phyloP scores from a whole-genome alignment of 2,888 invertebrate species.

The Drosophila multiciliata region DNA sequence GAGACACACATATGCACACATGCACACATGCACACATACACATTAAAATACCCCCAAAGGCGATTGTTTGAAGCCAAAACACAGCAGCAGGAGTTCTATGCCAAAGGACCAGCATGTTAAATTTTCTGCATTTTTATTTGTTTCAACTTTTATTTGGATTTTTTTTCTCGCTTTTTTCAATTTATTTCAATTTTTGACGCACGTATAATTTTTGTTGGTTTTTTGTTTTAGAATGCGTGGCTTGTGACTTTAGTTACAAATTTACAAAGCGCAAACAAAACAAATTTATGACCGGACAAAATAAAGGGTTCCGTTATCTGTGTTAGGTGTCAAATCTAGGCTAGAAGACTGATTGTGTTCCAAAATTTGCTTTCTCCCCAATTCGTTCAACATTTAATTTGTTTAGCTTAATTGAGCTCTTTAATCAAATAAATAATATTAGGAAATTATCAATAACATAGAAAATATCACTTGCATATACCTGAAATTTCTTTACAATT shows the following conservation, averaged over 20 bases:
- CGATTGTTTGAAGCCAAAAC: slow-evolving; percentile 20
- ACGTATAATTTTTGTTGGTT: slow-evolving; percentile 53
- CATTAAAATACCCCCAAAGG: slow-evolving; percentile 20
- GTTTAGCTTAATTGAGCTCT: neutral
- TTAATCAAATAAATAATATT: too few relatives aligned
- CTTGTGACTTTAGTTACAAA: slow-evolving; percentile 62
- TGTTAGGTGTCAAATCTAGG: slow-evolving; percentile 59
- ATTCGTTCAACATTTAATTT: neutral
- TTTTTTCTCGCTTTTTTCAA: slow-evolving; percentile 60
- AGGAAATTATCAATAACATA: neutral
- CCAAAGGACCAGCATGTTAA: slow-evolving; percentile 50
- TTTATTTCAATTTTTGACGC: slow-evolving; percentile 75
- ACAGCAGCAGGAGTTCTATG: slow-evolving; percentile 29
- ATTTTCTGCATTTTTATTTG: slow-evolving; percentile 58
- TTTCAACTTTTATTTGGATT: slow-evolving; percentile 21
- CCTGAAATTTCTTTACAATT: neutral
- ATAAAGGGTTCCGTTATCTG: slow-evolving; percentile 59
- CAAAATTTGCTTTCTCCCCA: slow-evolving; percentile 10
- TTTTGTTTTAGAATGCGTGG: slow-evolving; percentile 44
- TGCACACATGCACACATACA: neutral
- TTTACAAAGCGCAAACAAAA: slow-evolving; percentile 67
- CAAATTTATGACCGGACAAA: slow-evolving; percentile 73
- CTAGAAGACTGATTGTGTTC: slow-evolving; percentile 25
- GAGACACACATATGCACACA: slow-evolving; percentile 2
- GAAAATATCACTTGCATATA: too few relatives aligned